A percentile compares a stretch with the other conserved stretches of the same genome.
These are phyloP conservation scores for Nansenia antarctica DNA, from an alignment of 2,113 vertebrate genomes.

Conservation along the genomic window DNA sequence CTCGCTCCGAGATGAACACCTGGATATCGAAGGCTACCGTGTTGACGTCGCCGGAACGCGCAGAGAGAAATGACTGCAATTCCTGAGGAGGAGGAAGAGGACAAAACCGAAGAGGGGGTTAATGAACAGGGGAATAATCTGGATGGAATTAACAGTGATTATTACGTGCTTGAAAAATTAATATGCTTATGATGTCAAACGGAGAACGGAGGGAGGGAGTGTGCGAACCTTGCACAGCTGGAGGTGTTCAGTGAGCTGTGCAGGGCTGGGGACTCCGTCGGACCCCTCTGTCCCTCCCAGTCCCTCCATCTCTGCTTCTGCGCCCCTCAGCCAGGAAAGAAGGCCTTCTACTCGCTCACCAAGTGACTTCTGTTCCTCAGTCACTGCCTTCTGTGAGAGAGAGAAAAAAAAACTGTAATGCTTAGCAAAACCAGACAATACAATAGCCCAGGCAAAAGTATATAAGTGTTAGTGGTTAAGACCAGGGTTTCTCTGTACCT, in stretches of 20 bases:
- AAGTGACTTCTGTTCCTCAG: slow-evolving; percentile 68
- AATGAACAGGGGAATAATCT: neutral
- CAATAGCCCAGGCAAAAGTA: neutral
- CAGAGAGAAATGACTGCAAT: slow-evolving; percentile 71
- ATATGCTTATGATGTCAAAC: neutral
- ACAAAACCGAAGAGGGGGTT: neutral
- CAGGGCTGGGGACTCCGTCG: neutral
- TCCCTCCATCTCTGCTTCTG: slow-evolving; percentile 46
- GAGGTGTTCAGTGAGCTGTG: slow-evolving; percentile 65
- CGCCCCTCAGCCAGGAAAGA: slow-evolving; percentile 76
- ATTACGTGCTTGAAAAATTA: neutral
- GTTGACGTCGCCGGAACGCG: slow-evolving; percentile 79
- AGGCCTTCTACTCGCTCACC: slow-evolving; percentile 73
- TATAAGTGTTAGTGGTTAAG: neutral
- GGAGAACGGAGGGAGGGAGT: neutral
- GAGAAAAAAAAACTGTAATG: neutral
- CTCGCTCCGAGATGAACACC: slow-evolving; percentile 87
- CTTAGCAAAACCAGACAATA: neutral
- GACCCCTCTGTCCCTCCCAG: slow-evolving; percentile 28
- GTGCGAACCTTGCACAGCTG: slow-evolving; percentile 75
- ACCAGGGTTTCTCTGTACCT: slow-evolving; percentile 66
- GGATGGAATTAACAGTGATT: neutral
- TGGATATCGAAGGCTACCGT: slow-evolving; percentile 81
- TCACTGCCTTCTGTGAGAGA: slow-evolving; percentile 64
- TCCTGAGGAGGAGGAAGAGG: slow-evolving; percentile 65